Percentiles rank a stretch among this genome's conserved stretches.
phyloP scores from a whole-genome alignment of 2,113 vertebrate species.

The Pelvicachromis taeniatus region DNA sequence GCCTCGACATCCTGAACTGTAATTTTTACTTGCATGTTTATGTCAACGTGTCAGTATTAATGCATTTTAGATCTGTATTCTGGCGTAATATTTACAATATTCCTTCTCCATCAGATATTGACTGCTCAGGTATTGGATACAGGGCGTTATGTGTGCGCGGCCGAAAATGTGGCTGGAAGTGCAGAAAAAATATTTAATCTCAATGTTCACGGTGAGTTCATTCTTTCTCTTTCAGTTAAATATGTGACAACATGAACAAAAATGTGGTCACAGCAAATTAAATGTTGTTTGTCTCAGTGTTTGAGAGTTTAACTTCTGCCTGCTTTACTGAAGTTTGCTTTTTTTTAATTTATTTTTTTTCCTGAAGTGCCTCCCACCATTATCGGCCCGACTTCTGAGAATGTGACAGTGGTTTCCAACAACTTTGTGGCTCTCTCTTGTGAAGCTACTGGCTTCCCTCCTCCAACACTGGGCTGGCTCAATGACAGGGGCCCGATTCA shows the following conservation, averaged over 20 bases:
- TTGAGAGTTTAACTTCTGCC: neutral
- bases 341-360: neutral
- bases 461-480: conserved; percentile 89
- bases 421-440: conserved; percentile 91
- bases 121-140: conserved; percentile 84
- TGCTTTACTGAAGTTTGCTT: neutral
- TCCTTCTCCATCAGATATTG: conserved; percentile 74
- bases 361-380: conserved; percentile 84
- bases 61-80: neutral
- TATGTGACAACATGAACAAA: neutral
- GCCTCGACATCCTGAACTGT: neutral
- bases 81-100: neutral
- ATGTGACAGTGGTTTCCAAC: conserved; percentile 88
- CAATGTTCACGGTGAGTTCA: conserved; percentile 85
- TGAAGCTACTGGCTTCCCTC: conserved; percentile 88
- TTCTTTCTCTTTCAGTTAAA: neutral
- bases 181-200: conserved; percentile 91
- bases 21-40: neutral
- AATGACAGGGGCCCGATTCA: conserved; percentile 81
- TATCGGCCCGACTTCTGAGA: conserved; percentile 80
- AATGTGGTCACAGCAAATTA: neutral
- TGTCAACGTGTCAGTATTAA: neutral
- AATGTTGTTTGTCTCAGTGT: neutral
- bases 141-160: conserved; percentile 85
- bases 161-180: conserved; percentile 86